Base-by-base conservation (phyloP, 1,140 invertebrate genomes). In the Aradophagus sp. region DNA sequence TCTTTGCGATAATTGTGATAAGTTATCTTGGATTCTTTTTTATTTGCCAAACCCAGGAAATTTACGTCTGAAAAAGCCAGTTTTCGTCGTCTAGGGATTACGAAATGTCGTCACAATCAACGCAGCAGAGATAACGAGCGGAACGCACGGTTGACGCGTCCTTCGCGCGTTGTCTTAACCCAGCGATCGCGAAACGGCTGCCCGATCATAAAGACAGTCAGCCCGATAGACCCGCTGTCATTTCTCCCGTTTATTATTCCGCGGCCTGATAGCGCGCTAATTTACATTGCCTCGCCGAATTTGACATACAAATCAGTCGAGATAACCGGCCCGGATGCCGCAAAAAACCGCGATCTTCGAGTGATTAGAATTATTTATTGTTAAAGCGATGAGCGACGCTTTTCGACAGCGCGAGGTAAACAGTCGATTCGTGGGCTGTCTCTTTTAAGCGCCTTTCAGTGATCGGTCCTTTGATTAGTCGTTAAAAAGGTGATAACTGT, bases 31-130 rank as follows among this genome's bases (percentile, higher is more conserved):
- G 32, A 5, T 48, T 50, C 35, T 48, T 59, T 70, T 63, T 42
- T 58, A 23, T 63, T 63, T 50, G 38, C 59, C 26, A 56, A 59
- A 45, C n/a, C 32, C 55, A 63, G 67, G 52, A 63, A 63, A 63
- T 63, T 52, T 63, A 53, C 58, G 52, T 35, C 38, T 70, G 14
- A 29, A 63, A 62, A 69, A 62, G 17, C 38, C 7, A 39, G 36
- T 55, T 53, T 58, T 59, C 53, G 47, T 45, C 23, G 36, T 23
- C 26, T 20, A 7, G 45, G n/a, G 47, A 47, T 68, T 68, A 55
- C 48, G 56, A 68, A 68, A 68, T 48, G 27, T 47, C 50, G 12
- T 12, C 6, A n/a, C n/a, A n/a, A n/a, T n/a, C n/a, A n/a, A n/a
- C n/a, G n/a, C n/a, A n/a, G n/a, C n/a, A n/a, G n/a, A n/a, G n/a